Percentiles rank a stretch among this genome's conserved stretches.
These are phyloP conservation scores for Sinelater perroti DNA, from an alignment of 2,888 invertebrate genomes.

Conservation along the genomic window DNA sequence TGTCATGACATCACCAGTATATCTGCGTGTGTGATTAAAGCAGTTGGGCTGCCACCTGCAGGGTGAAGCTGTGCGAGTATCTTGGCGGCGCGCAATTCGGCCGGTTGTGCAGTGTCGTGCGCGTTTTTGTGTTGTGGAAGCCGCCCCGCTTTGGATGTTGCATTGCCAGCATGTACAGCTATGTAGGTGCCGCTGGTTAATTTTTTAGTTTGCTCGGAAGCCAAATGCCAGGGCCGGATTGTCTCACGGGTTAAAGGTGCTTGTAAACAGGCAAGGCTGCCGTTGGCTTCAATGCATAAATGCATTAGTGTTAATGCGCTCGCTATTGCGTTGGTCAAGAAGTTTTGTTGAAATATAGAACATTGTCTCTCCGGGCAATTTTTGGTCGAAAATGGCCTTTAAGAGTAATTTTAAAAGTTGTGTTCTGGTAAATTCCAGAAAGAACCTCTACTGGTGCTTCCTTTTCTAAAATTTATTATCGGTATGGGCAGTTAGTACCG, in stretches of 20 bases:
- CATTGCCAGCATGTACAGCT: slow-evolving; percentile 43
- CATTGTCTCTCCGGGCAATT: no score
- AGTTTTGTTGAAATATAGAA: no score
- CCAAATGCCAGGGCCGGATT: background rate
- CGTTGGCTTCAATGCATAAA: background rate
- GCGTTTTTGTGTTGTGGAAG: slow-evolving; percentile 9
- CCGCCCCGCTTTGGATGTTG: slow-evolving; percentile 14
- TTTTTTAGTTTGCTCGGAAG: slow-evolving; percentile 28
- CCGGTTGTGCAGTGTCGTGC: background rate
- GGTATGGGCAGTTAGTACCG: no score
- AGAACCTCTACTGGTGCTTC: no score
- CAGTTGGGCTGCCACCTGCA: slow-evolving; percentile 13
- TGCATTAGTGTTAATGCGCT: no score
- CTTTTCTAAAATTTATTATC: no score
- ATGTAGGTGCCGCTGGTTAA: no score
- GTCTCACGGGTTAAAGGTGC: background rate
- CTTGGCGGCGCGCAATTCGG: background rate
- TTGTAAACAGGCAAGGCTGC: background rate
- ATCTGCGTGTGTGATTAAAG: slow-evolving; percentile 30
- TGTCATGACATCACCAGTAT: slow-evolving; percentile 35
- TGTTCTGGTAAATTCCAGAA: no score
- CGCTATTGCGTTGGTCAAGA: no score
- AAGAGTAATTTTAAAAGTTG: no score
- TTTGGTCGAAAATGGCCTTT: no score
- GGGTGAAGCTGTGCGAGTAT: background rate